These are phyloP conservation scores for Holcopasites calliopsidis DNA, from an alignment of 1,140 invertebrate species.

Conservation along the genomic window DNA sequence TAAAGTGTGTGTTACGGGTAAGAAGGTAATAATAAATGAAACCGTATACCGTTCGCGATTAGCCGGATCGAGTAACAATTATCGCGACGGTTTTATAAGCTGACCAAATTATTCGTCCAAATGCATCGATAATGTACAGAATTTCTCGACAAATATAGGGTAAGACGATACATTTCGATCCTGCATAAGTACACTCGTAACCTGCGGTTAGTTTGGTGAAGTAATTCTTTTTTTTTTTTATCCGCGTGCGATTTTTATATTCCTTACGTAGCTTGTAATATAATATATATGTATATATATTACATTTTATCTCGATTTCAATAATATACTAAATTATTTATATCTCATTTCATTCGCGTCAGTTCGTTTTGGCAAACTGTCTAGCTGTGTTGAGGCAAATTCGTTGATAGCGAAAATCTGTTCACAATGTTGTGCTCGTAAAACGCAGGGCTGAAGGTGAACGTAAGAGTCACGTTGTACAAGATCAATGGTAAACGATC, in stretches of 20 bases:
- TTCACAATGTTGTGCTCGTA: slow-evolving; percentile 64
- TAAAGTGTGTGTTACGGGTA: slow-evolving; percentile 23
- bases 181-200: slow-evolving; percentile 32
- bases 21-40: slow-evolving; percentile 42
- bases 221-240: slow-evolving; percentile 29
- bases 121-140: slow-evolving; percentile 44
- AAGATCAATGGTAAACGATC: not conserved
- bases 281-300: slow-evolving; percentile 35
- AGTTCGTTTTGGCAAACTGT: slow-evolving; percentile 64
- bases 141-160: slow-evolving; percentile 25
- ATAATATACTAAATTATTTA: slow-evolving; percentile 58
- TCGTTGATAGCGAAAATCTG: slow-evolving; percentile 65
- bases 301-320: slow-evolving; percentile 38
- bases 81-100: slow-evolving; percentile 9
- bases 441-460: slow-evolving; percentile 16
- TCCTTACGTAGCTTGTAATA: slow-evolving; percentile 57
- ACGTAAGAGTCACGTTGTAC: not conserved
- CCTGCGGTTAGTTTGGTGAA: slow-evolving; percentile 27
- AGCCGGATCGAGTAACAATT: slow-evolving; percentile 29
- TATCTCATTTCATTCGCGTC: slow-evolving; percentile 55
- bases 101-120: slow-evolving; percentile 41
- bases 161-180: slow-evolving; percentile 30
- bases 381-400: slow-evolving; percentile 64
- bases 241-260: slow-evolving; percentile 45
- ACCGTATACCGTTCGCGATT: slow-evolving; percentile 23